Conservation (phyloP, 2,113 vertebrate species). For the Sinocyclocheilus anophthalmus region DNA sequence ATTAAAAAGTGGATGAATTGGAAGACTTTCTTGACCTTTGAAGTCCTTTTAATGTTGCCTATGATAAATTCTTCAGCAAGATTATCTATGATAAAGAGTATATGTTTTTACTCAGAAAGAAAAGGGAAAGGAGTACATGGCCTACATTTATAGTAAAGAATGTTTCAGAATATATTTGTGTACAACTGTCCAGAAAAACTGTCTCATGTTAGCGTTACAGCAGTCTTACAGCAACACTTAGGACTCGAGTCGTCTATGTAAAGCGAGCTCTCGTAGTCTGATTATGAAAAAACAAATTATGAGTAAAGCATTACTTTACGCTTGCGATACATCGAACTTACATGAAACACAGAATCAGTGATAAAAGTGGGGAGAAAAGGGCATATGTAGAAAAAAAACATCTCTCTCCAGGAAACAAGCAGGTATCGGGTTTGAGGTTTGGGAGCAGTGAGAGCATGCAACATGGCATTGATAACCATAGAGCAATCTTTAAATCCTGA, state of each 20-base stretch:
- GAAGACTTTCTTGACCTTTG: background rate
- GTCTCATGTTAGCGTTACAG: background rate
- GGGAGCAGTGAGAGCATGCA: constrained; percentile 73
- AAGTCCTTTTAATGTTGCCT: background rate
- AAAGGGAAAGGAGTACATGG: too few relatives aligned
- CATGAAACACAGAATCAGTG: constrained; percentile 58
- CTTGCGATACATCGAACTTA: constrained; percentile 63
- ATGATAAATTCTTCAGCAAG: background rate
- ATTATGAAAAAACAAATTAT: background rate
- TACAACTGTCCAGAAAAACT: background rate
- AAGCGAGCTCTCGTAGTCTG: background rate
- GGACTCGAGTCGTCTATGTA: background rate
- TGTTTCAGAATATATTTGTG: background rate
- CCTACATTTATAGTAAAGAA: background rate
- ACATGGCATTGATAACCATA: constrained; percentile 72
- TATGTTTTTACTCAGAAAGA: background rate
- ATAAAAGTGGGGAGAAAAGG: constrained; percentile 59
- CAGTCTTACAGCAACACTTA: background rate
- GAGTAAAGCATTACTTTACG: constrained; percentile 64
- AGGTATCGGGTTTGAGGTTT: constrained; percentile 74
- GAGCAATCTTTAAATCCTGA: constrained; percentile 64
- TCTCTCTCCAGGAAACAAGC: constrained; percentile 57
- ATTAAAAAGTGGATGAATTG: background rate
- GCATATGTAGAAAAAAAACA: constrained; percentile 60
- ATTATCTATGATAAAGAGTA: background rate